Conservation (phyloP, 2,113 vertebrate genomes). For the Phyllostomus discolor region DNA sequence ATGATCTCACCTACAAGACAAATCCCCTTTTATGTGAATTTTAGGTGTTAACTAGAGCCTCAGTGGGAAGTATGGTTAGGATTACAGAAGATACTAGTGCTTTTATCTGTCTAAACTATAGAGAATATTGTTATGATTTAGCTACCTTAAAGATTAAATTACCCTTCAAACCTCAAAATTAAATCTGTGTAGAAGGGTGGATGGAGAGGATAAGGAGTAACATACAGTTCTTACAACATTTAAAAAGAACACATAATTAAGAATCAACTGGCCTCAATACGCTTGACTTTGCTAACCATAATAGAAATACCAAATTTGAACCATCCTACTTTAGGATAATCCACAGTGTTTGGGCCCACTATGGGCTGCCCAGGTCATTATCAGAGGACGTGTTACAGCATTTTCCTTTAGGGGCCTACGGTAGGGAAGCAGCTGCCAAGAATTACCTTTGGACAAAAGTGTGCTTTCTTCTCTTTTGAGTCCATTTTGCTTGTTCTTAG, state of each 20-base stretch:
- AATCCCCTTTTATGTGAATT: not conserved
- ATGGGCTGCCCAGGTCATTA: not conserved
- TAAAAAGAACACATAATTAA: not conserved
- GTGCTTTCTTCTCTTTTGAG: not conserved
- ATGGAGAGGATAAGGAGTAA: rapidly evolving
- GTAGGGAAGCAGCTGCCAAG: not conserved
- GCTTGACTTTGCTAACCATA: not conserved
- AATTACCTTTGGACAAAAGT: not conserved
- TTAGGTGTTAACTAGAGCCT: not conserved
- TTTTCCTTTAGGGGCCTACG: not conserved
- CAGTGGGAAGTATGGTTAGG: not conserved
- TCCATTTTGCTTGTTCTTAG: not conserved
- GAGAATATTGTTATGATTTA: not conserved
- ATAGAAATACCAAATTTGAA: not conserved
- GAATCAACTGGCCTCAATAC: not conserved
- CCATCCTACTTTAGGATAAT: not conserved
- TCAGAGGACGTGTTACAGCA: not conserved
- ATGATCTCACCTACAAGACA: too few relatives aligned
- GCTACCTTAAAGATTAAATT: not conserved
- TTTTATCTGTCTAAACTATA: not conserved
- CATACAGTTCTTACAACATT: not conserved
- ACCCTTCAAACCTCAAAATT: not conserved
- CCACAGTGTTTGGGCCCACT: not conserved
- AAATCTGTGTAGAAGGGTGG: not conserved
- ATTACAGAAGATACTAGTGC: not conserved